phyloP scores from a whole-genome alignment of 2,888 invertebrate genomes.

The Odontocolon sp. region DNA sequence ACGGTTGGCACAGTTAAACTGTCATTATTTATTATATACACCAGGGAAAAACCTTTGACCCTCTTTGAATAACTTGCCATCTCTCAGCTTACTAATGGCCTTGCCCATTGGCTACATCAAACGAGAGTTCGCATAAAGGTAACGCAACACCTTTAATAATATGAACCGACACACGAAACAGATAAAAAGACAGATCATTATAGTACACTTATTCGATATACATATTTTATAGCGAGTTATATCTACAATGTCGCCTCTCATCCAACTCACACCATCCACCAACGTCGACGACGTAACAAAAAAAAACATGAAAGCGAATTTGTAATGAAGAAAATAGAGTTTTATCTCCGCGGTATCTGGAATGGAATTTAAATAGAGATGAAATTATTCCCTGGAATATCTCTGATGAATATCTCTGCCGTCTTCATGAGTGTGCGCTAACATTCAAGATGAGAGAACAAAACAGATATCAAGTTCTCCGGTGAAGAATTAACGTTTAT shows the following conservation, averaged over 20 bases:
- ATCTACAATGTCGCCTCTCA: not conserved
- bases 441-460: no score
- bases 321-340: no score
- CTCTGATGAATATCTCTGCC: no score
- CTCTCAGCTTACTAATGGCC: no score
- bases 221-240: not conserved
- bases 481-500: no score
- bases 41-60: conserved; percentile 27
- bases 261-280: not conserved
- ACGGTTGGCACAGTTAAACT: conserved; percentile 30
- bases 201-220: conserved; percentile 17
- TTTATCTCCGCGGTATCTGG: no score
- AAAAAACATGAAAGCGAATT: no score
- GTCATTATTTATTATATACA: conserved; percentile 49
- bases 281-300: not conserved
- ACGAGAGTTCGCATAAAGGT: conserved; percentile 13
- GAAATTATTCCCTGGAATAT: no score
- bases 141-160: conserved; percentile 27
- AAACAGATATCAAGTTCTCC: no score
- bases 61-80: conserved; percentile 38
- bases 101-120: conserved; percentile 22
- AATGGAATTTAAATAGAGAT: no score
- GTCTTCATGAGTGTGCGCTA: no score
- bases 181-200: conserved; percentile 47
- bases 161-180: conserved; percentile 21